phyloP scores from a whole-genome alignment of 2,888 invertebrate species.

The Rosalia funebris region DNA sequence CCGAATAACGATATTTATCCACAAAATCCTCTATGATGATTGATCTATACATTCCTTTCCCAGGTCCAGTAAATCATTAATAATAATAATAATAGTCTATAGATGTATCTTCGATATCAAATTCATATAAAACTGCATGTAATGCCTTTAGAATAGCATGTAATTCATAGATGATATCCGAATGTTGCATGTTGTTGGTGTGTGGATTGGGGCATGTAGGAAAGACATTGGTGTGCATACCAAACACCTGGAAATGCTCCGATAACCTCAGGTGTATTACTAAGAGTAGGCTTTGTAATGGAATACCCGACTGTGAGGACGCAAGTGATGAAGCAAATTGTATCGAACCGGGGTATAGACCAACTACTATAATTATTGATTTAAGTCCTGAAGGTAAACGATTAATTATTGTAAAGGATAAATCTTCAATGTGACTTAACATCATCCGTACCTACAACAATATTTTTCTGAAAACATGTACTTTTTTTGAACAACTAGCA shows the following conservation, averaged over 20 bases:
- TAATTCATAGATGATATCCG: slow-evolving; percentile 14
- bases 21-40: no score
- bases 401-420: neutral
- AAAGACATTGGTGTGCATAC: slow-evolving; percentile 60
- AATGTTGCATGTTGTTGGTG: slow-evolving; percentile 33
- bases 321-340: slow-evolving; percentile 66
- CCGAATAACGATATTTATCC: no score
- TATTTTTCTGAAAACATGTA: slow-evolving; percentile 3
- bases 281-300: slow-evolving; percentile 66
- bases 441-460: neutral
- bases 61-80: no score
- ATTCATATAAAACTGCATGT: no score
- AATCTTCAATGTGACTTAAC: neutral
- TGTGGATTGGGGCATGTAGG: slow-evolving; percentile 39
- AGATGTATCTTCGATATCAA: no score
- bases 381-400: slow-evolving; percentile 39
- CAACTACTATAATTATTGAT: slow-evolving; percentile 28
- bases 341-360: slow-evolving; percentile 34
- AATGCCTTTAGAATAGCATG: slow-evolving; percentile 8
- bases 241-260: slow-evolving; percentile 68
- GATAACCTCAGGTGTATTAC: slow-evolving; percentile 67
- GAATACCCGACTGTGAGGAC: slow-evolving; percentile 68
- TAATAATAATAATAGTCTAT: no score
- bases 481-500: neutral
- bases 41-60: no score